Percentiles rank a stretch among this genome's conserved stretches.
These are phyloP conservation scores for Lepus americanus DNA, from an alignment of 2,113 vertebrate species.

Conservation along the genomic window DNA sequence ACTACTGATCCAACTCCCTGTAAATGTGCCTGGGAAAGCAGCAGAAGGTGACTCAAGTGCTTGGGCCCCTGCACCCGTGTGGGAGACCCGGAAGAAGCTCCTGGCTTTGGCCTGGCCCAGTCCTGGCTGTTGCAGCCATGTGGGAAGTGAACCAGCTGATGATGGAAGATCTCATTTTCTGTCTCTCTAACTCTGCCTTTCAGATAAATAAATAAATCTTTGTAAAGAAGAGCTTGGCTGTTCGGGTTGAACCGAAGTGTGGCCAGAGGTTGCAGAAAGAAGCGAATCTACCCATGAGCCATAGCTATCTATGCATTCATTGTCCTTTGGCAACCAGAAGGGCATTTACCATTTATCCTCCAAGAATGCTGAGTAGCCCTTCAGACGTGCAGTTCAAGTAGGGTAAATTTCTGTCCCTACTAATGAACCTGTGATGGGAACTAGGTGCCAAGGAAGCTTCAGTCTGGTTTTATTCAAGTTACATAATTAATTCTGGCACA, in stretches of 20 bases:
- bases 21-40: no score
- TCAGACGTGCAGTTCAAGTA: neutral
- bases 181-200: no score
- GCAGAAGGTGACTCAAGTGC: no score
- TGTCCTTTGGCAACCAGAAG: neutral
- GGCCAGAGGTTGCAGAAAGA: neutral
- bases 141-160: no score
- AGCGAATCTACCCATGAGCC: neutral
- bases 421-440: neutral
- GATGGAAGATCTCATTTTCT: no score
- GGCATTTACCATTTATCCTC: neutral
- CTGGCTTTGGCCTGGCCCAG: no score
- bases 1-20: no score
- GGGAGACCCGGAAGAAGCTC: no score
- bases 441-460: slow-evolving; percentile 8
- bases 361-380: neutral
- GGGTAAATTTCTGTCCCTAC: slow-evolving; percentile 10
- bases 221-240: neutral
- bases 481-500: neutral
- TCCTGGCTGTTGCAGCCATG: no score
- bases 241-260: neutral
- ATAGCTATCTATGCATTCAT: neutral
- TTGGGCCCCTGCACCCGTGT: no score
- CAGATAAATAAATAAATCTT: no score
- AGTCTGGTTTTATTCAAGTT: slow-evolving; percentile 11